These are phyloP conservation scores for Maniola jurtina DNA, from an alignment of 1,140 invertebrate genomes.

Conservation along the genomic window DNA sequence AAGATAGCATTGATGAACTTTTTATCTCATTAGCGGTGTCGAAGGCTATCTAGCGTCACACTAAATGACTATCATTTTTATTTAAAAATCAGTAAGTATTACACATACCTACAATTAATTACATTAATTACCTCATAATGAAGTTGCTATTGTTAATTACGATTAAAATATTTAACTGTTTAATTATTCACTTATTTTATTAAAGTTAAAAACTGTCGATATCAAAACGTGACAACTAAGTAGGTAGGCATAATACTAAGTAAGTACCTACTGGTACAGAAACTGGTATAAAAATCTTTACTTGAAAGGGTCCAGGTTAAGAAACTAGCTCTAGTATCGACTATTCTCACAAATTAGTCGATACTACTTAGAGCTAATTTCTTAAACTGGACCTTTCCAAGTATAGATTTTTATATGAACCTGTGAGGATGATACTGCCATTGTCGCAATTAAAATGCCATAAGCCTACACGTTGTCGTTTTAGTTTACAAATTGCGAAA, in stretches of 20 bases:
- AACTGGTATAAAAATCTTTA: too few species aligned
- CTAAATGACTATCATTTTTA: slow-evolving; percentile 19
- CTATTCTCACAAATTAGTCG: too few species aligned
- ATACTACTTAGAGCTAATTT: too few species aligned
- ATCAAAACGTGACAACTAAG: slow-evolving; percentile 3
- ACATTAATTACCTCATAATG: slow-evolving; percentile 11
- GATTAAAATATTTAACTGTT: slow-evolving; percentile 1
- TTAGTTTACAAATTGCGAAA: too few species aligned
- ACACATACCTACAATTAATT: not conserved
- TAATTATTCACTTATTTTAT: not conserved
- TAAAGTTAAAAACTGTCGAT: not conserved
- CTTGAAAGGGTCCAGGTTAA: too few species aligned
- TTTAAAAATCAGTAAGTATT: not conserved
- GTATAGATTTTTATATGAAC: too few species aligned
- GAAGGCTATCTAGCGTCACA: slow-evolving; percentile 17
- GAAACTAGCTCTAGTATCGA: too few species aligned
- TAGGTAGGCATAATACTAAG: too few species aligned
- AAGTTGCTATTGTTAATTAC: not conserved
- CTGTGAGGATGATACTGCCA: too few species aligned
- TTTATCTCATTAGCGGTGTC: slow-evolving; percentile 13
- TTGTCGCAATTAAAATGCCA: too few species aligned
- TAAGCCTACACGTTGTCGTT: too few species aligned
- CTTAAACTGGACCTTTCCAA: too few species aligned
- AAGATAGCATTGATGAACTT: slow-evolving; percentile 16
- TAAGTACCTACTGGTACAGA: not conserved